phyloP scores from a whole-genome alignment of 2,888 invertebrate genomes.

The Nebria brevicollis region DNA sequence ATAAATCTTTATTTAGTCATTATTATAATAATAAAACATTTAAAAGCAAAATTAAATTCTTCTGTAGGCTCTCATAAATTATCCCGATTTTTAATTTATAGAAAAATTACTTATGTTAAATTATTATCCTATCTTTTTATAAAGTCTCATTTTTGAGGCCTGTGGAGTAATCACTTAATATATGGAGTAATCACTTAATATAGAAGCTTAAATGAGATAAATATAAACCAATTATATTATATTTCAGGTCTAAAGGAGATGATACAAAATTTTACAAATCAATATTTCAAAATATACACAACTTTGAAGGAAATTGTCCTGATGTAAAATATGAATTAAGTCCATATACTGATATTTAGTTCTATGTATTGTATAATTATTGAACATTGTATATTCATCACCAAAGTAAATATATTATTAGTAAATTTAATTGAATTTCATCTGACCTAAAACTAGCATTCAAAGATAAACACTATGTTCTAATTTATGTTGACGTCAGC shows the following conservation, averaged over 20 bases:
- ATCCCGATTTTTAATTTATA: too few species aligned
- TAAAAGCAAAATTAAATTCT: too few species aligned
- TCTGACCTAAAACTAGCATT: background rate
- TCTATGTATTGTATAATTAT: background rate
- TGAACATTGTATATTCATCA: background rate
- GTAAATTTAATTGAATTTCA: background rate
- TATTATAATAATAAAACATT: too few species aligned
- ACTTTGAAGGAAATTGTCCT: slow-evolving; percentile 29
- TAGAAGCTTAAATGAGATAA: too few species aligned
- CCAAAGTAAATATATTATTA: background rate
- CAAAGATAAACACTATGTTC: background rate
- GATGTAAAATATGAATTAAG: slow-evolving; percentile 18
- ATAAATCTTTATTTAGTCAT: too few species aligned
- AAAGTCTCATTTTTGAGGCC: too few species aligned
- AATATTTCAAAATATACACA: slow-evolving; percentile 15
- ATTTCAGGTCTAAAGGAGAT: slow-evolving; percentile 33
- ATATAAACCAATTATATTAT: background rate
- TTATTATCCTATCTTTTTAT: too few species aligned
- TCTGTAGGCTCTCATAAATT: too few species aligned
- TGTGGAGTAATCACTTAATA: too few species aligned
- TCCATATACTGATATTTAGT: slow-evolving; percentile 31
- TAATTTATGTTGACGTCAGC: background rate
- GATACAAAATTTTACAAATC: slow-evolving; percentile 30
- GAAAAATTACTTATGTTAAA: too few species aligned
- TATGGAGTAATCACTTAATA: too few species aligned